Evolutionary conservation across 2,888 invertebrate genomes (phyloP), one percentile per base, ranked within the genome.

Genomic region (Brachylomia viminalis): DNA sequence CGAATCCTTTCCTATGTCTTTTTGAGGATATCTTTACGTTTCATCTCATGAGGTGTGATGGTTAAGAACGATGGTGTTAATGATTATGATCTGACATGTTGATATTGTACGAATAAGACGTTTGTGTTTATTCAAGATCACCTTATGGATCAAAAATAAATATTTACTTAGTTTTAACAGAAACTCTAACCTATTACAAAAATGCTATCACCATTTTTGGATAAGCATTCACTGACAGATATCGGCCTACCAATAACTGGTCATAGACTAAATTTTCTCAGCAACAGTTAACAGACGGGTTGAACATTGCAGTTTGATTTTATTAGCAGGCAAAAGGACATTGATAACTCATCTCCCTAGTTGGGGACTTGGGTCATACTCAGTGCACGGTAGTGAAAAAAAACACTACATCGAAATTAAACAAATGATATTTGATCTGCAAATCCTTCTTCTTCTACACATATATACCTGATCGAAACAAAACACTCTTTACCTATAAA

Each of bases 11-110:
- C 72, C 79, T 75, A 70, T 54, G 68, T 72, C 75, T 83, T 76
- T 79, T 77, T 75, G 77, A 80, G 73, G 80, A 85, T 85, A 82
- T 85, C 86, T 78, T 76, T 69, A 80, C 71, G 64, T 67, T 76
- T 73, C 64, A 76, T 82, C 82, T 80, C 56, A 74, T 56, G 64
- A 82, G 65, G 73, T 82, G 88, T 84, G 81, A 79, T 77, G n/a
- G 73, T 77, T 83, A 80, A 75, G 64, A 68, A 66, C 54, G 69
- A 75, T 82, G 76, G 76, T 79, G 84, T 86, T 80, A 72, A 79
- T 86, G 84, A 88, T 80, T 73, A 49, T 71, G n/a, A 77, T 82
- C 68, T 72, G 73, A 77, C 64, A 70, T 76, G 69, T 59, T 81
- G 82, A 69, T 79, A 30, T 45, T 52, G 52, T 47, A 54, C 75